A percentile compares a stretch with the other conserved stretches of the same genome.
Evolutionary conservation across 2,797 vertebrate genomes (phyloP).

Genomic region (Sebastes goodei): DNA sequence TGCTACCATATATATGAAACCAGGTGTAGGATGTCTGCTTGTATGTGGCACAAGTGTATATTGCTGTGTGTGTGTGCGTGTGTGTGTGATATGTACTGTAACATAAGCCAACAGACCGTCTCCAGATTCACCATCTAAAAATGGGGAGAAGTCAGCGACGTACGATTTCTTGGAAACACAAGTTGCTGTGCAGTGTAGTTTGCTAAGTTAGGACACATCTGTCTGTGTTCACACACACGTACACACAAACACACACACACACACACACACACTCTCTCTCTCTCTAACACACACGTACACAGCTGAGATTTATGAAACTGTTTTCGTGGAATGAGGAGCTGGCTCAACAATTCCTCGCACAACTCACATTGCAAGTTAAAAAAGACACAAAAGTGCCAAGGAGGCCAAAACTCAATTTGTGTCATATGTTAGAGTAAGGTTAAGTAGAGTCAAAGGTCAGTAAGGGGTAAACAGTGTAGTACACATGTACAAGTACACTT

Average conservation of each 20-base stretch:
- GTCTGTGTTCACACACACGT: slow-evolving; percentile 41
- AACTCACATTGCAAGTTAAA: slow-evolving; percentile 55
- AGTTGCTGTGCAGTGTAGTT: slow-evolving; percentile 37
- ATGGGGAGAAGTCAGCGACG: slow-evolving; percentile 42
- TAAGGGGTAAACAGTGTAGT: neutral
- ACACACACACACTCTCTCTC: neutral
- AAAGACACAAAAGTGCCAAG: slow-evolving; percentile 47
- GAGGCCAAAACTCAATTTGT: slow-evolving; percentile 38
- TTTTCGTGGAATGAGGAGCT: slow-evolving; percentile 68
- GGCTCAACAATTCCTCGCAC: slow-evolving; percentile 51
- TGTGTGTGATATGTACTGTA: slow-evolving; percentile 47
- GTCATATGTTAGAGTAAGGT: slow-evolving; percentile 1
- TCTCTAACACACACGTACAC: slow-evolving; percentile 5
- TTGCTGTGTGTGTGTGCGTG: slow-evolving; percentile 21
- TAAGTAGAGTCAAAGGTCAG: slow-evolving; percentile 33
- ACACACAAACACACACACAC: neutral
- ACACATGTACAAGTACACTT: neutral
- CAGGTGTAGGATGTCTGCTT: slow-evolving; percentile 54
- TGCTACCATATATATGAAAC: slow-evolving; percentile 55
- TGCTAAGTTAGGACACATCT: slow-evolving; percentile 79
- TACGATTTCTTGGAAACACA: slow-evolving; percentile 70
- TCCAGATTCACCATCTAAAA: slow-evolving; percentile 64
- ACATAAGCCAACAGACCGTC: slow-evolving; percentile 48
- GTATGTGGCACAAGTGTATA: slow-evolving; percentile 26
- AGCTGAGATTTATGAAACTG: slow-evolving; percentile 73